Evolutionary conservation across 1,140 invertebrate genomes (phyloP), one percentile per base, ranked within the genome.

Genomic region (Augochlora pura): DNA sequence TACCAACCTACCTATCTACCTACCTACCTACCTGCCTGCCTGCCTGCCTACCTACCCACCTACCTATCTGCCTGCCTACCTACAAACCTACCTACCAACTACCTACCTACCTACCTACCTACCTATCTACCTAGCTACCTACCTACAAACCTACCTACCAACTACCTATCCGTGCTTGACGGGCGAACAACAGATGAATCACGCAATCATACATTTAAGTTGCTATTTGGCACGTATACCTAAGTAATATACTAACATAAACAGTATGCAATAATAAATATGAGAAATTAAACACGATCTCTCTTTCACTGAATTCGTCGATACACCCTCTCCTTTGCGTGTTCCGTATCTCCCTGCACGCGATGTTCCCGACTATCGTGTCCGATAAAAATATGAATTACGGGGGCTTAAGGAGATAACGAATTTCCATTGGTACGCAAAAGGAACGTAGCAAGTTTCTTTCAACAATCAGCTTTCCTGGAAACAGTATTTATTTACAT

Each of bases 251-350:
- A 91, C 91, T 92, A 92, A 93, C 92, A 91, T 93, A 93, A 93
- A 93, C 91, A 93, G 90, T 93, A 93, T 93, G 92, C 92, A 93
- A 93, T 93, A 93, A 92, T 93, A 93, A 93, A 93, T 90, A 91
- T 92, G 88, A 91, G 87, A 91, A 91, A 91, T 88, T 71, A 89
- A 89, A 78, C n/a, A 62, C 21, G 46, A 72, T 71, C 62, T 81
- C 25, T 74, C 25, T 74, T 72, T 70, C 71, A 77, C 25, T 62
- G 38, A 39, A 39, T 23, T 14, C n/a, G 32, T 52, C 71, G n/a
- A 46, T 46, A 46, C 42, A 66, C 25, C 67, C 21, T 6, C 27
- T 46, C 76, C 67, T 49, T 6, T 12, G 32, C 14, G 46, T n/a
- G n/a, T 16, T 32, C 23, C 62, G 38, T 70, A 27, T 63, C 39